A percentile compares a stretch with the other conserved stretches of the same genome.
These are phyloP conservation scores for Sciurus carolinensis DNA, from an alignment of 2,797 vertebrate species.

Conservation along the genomic window DNA sequence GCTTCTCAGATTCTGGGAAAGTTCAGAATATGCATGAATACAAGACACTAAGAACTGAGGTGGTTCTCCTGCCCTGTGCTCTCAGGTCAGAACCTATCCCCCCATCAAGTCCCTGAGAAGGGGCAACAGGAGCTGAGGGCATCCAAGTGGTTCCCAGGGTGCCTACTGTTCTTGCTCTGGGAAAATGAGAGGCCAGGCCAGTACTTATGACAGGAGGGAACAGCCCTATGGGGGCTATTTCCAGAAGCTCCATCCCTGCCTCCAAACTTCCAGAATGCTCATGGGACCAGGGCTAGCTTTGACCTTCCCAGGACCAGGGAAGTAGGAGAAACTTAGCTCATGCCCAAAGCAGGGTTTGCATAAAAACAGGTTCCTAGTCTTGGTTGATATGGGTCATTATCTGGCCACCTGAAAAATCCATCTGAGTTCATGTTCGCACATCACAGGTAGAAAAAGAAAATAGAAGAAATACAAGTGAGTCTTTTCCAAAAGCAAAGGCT, in stretches of 20 bases:
- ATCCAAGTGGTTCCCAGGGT: too few relatives aligned
- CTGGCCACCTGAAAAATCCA: too few relatives aligned
- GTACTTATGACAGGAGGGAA: not conserved
- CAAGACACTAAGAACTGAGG: not conserved
- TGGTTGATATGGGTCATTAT: too few relatives aligned
- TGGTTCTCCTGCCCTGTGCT: not conserved
- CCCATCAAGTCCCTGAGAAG: not conserved
- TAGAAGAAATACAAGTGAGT: too few relatives aligned
- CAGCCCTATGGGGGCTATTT: too few relatives aligned
- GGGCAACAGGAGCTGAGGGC: not conserved
- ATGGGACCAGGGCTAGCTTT: too few relatives aligned
- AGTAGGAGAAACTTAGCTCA: not conserved
- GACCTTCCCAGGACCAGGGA: too few relatives aligned
- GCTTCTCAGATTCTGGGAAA: not conserved
- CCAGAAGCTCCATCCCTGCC: too few relatives aligned
- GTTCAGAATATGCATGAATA: not conserved
- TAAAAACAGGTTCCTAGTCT: too few relatives aligned
- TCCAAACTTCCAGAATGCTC: not conserved
- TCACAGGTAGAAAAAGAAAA: too few relatives aligned
- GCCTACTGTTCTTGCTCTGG: not conserved
- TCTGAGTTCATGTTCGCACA: too few relatives aligned
- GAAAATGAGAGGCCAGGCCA: not conserved
- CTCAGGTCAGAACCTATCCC: not conserved
- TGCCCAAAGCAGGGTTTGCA: fast-evolving
- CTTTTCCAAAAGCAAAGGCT: too few relatives aligned